Base-by-base conservation (phyloP, 2,113 vertebrate genomes). In the Siniperca chuatsi region DNA sequence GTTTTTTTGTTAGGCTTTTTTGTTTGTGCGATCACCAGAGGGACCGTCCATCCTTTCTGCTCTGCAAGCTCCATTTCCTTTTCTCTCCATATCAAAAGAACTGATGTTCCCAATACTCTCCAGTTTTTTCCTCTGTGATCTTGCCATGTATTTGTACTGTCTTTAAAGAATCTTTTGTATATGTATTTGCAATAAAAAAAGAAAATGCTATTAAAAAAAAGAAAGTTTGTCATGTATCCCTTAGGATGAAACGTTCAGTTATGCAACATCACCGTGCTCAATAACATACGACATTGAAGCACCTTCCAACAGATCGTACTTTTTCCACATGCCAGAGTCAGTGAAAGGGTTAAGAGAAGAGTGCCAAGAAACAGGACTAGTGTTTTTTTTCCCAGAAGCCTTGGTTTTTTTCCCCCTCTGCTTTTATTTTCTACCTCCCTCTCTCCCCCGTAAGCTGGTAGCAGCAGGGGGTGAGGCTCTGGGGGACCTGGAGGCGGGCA, bases 121-220 rank as follows among this genome's bases (percentile, higher is more conserved):
- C 46, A 48, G 2, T 58, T 70, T 93, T 66, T 57, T 44, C 93
- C 95, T 86, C 96, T 96, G 93, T 95, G 94, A 96, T 89, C 82
- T 83, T 90, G 93, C 94, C 90, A 92, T 96, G 89, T 94, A 96
- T 96, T 95, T 95, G 92, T 96, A 96, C 93, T 92, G 93, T 96
- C 94, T 95, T 95, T 92, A 84, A 96, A 97, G 95, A 96, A 96
- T 93, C 94, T 96, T 98, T 98, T 98, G 96, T 98, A 97, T 98
- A 92, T 97, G 97, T 97, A 97, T 98, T 98, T 98, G 84, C 90
- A 93, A 91, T 92, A 93, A 93, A 93, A 98, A 97, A 78, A 95
- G 40, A 92, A 91, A 91, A 84, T 78, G 66, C 69, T 64, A 69
- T 81, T 25, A 77, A 86, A 84, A 72, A 75, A 84, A 75, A 1